Conservation (phyloP, 2,888 invertebrate genomes). For the Drosophila robusta region DNA sequence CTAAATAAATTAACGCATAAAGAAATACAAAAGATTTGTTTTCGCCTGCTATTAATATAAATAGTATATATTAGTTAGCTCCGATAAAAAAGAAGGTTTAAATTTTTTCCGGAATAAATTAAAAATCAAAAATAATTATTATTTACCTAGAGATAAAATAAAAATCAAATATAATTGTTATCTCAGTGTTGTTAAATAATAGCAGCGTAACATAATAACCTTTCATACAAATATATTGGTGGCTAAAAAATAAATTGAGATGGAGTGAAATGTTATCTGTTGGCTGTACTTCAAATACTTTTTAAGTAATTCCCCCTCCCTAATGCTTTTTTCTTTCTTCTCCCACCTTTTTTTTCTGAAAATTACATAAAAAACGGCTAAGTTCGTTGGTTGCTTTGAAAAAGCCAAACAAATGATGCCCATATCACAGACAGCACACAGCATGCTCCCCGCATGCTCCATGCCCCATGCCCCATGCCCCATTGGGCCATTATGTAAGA, state of each 20-base stretch:
- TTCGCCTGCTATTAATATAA: no score
- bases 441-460: background rate
- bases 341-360: slow-evolving; percentile 13
- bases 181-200: background rate
- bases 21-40: no score
- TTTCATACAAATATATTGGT: slow-evolving; percentile 3
- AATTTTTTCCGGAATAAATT: background rate
- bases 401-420: slow-evolving; percentile 34
- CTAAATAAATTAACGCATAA: no score
- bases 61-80: no score
- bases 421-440: slow-evolving; percentile 13
- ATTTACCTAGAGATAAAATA: background rate
- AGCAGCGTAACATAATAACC: background rate
- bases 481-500: slow-evolving; percentile 36
- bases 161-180: background rate
- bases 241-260: background rate
- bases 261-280: background rate
- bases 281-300: background rate
- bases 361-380: slow-evolving; percentile 48
- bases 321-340: background rate
- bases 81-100: no score
- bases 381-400: slow-evolving; percentile 37
- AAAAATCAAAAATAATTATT: background rate
- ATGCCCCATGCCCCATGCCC: background rate
- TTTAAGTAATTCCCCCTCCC: background rate